Percentiles rank a stretch among this genome's conserved stretches.
These are phyloP conservation scores for Drosophila setifemur DNA, from an alignment of 1,140 invertebrate species.

Conservation along the genomic window DNA sequence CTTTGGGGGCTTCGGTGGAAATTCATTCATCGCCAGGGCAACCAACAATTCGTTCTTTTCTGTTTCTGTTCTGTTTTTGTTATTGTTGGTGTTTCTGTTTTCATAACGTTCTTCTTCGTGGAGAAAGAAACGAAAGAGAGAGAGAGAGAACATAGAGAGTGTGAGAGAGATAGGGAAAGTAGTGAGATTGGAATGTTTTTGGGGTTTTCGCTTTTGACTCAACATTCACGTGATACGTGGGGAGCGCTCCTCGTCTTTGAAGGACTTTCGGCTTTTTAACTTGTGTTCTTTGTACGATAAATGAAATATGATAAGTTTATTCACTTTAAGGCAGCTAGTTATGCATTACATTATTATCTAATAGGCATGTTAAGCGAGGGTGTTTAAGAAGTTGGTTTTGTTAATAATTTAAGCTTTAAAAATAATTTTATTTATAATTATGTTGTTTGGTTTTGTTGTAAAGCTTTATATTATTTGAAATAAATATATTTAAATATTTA, in stretches of 20 bases:
- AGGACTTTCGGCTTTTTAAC: conserved; percentile 42
- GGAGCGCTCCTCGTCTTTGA: conserved; percentile 35
- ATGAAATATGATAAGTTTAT: conserved; percentile 53
- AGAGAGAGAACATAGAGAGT: too few relatives aligned
- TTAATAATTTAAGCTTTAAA: too few relatives aligned
- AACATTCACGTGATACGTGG: conserved; percentile 67
- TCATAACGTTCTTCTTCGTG: conserved; percentile 68
- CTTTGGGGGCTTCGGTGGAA: conserved; percentile 22
- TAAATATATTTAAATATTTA: too few relatives aligned
- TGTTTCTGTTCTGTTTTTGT: conserved; percentile 43
- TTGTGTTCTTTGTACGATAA: conserved; percentile 4
- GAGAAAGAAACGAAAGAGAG: background rate
- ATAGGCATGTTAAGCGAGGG: background rate
- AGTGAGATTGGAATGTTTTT: conserved; percentile 46
- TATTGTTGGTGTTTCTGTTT: conserved; percentile 76
- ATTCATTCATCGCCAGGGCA: conserved; percentile 60
- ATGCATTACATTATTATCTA: conserved; percentile 18
- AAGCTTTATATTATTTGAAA: too few relatives aligned
- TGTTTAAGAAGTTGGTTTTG: background rate
- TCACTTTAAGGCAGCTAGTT: conserved; percentile 8
- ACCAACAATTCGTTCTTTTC: conserved; percentile 38
- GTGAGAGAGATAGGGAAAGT: background rate
- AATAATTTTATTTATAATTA: too few relatives aligned
- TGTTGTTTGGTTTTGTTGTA: too few relatives aligned
- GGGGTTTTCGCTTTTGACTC: conserved; percentile 44